Conservation (phyloP, 2,888 invertebrate genomes). For the Drosophila sordidapex region DNA sequence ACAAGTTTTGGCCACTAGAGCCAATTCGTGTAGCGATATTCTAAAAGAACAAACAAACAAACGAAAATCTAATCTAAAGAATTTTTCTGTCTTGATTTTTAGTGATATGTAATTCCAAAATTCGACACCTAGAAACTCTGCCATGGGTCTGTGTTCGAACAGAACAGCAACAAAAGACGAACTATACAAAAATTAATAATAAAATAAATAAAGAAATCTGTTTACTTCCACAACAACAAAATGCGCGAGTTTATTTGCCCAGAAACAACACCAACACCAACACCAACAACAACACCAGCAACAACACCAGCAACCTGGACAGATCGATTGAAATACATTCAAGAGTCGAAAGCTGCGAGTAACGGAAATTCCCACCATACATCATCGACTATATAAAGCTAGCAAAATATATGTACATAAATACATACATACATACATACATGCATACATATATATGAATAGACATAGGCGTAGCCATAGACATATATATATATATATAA, state of each 20-base stretch:
- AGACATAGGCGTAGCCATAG: background rate
- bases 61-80: slow-evolving; percentile 42
- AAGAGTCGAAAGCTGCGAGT: slow-evolving; percentile 43
- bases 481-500: slow-evolving; percentile 1
- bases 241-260: slow-evolving; percentile 10
- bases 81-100: slow-evolving; percentile 64
- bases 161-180: slow-evolving; percentile 41
- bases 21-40: slow-evolving; percentile 71
- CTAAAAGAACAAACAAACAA: slow-evolving; percentile 61
- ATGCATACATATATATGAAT: background rate
- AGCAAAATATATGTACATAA: slow-evolving; percentile 9
- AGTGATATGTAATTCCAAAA: slow-evolving; percentile 71
- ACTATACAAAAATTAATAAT: slow-evolving; percentile 60
- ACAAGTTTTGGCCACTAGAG: slow-evolving; percentile 59
- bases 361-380: slow-evolving; percentile 77
- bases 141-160: slow-evolving; percentile 64
- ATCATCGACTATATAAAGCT: slow-evolving; percentile 68
- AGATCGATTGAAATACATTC: slow-evolving; percentile 34
- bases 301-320: slow-evolving; percentile 12
- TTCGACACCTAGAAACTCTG: slow-evolving; percentile 63
- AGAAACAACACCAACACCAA: slow-evolving; percentile 15
- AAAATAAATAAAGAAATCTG: slow-evolving; percentile 78
- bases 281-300: background rate
- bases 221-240: slow-evolving; percentile 75
- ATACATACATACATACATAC: background rate